These are phyloP conservation scores for Crotalus viridis DNA, from an alignment of 2,113 vertebrate species.

Conservation along the genomic window DNA sequence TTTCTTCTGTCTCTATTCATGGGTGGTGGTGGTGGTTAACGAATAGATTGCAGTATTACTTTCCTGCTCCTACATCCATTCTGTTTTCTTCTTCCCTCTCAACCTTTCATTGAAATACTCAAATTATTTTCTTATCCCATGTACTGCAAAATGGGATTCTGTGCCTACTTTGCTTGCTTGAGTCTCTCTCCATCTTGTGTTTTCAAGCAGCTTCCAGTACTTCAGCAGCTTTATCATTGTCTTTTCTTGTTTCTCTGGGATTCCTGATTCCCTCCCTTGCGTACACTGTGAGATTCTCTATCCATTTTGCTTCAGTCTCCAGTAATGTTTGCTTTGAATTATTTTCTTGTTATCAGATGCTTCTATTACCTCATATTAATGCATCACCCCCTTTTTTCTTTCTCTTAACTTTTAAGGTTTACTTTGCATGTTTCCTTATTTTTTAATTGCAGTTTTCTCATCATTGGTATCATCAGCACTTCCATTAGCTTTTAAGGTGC, in stretches of 20 bases:
- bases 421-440: neutral
- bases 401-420: neutral
- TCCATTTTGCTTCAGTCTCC: neutral
- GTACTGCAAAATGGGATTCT: neutral
- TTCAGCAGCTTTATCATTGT: neutral
- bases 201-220: neutral
- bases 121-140: neutral
- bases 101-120: neutral
- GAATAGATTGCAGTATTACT: neutral
- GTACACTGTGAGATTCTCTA: neutral
- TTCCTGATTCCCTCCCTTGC: neutral
- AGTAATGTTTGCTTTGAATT: neutral
- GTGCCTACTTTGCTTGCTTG: neutral
- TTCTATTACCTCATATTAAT: neutral
- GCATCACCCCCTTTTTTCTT: neutral
- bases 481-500: neutral
- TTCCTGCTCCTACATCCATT: neutral
- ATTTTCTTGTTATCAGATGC: neutral
- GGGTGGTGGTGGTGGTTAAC: neutral
- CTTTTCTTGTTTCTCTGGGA: neutral
- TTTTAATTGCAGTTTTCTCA: neutral
- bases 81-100: neutral
- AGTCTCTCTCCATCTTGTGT: conserved; percentile 4
- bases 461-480: neutral
- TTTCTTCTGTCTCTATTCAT: neutral